Conservation (phyloP, 2,797 vertebrate species). For the Esox lucius region DNA sequence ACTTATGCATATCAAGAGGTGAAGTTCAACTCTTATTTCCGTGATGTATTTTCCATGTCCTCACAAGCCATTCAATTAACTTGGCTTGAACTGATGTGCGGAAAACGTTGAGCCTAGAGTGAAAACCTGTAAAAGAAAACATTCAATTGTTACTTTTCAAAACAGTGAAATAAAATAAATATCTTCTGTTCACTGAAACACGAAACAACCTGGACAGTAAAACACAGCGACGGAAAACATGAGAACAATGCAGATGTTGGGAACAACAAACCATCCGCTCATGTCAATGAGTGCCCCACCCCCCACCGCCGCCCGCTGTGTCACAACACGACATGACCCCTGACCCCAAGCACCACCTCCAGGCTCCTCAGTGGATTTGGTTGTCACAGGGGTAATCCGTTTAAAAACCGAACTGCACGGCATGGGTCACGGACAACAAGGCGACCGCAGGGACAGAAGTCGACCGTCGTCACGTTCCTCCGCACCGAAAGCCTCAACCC, state of each 20-base stretch:
- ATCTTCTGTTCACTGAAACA: too few species aligned
- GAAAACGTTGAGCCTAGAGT: background rate
- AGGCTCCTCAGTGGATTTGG: slow-evolving; percentile 36
- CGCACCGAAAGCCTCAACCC: too few species aligned
- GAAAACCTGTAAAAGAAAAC: background rate
- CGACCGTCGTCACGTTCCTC: too few species aligned
- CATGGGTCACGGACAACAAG: background rate
- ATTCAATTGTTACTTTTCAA: background rate
- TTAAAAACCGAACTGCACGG: slow-evolving; percentile 19
- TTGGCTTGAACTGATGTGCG: slow-evolving; percentile 23
- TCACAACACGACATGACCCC: background rate
- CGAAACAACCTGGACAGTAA: too few species aligned
- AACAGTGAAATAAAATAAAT: background rate
- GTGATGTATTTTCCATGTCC: slow-evolving; percentile 48
- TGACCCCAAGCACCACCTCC: slow-evolving; percentile 10
- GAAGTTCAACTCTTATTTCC: slow-evolving; percentile 34
- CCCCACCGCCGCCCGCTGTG: too few species aligned
- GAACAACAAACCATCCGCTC: too few species aligned
- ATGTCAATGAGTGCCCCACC: too few species aligned
- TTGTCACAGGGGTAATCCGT: slow-evolving; percentile 23
- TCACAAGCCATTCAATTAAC: slow-evolving; percentile 46
- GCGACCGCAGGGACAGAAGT: too few species aligned
- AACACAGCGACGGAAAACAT: too few species aligned
- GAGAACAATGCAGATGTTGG: too few species aligned
- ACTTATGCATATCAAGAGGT: slow-evolving; percentile 42